phyloP scores from a whole-genome alignment of 2,113 vertebrate species.

The Saguinus imperator region DNA sequence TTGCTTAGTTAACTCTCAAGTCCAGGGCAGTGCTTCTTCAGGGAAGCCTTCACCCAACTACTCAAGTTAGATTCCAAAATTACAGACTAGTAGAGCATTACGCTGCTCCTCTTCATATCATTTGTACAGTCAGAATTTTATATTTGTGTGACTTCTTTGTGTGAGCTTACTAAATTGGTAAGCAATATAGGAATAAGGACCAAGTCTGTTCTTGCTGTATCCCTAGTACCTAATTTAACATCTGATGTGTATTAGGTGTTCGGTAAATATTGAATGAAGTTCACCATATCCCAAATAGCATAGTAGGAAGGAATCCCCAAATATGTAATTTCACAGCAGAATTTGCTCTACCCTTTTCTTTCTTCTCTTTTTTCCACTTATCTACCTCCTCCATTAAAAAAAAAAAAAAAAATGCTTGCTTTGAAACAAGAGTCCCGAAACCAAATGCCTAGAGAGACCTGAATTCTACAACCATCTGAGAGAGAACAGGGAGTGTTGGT shows the following conservation, averaged over 20 bases:
- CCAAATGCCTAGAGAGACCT: neutral
- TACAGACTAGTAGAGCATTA: neutral
- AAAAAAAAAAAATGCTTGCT: neutral
- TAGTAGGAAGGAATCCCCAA: neutral
- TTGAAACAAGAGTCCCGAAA: constrained; percentile 12
- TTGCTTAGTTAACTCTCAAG: constrained; percentile 7
- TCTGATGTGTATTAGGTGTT: neutral
- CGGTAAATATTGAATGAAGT: neutral
- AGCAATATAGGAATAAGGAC: neutral
- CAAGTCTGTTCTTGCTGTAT: neutral
- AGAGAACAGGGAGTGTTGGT: neutral
- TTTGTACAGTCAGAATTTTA: neutral
- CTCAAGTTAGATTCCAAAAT: constrained; percentile 31
- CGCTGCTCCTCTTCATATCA: neutral
- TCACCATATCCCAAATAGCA: neutral
- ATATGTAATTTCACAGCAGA: constrained; percentile 18
- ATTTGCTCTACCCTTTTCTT: neutral
- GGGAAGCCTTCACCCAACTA: neutral
- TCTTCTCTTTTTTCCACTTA: neutral
- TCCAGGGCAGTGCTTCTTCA: neutral
- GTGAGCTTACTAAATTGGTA: neutral
- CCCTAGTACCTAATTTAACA: neutral
- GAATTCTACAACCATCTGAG: neutral
- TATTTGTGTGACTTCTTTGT: neutral
- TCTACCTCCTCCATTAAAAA: neutral